Base-by-base conservation (phyloP, 2,888 invertebrate species). In the Nematopogon swammerdamellus region DNA sequence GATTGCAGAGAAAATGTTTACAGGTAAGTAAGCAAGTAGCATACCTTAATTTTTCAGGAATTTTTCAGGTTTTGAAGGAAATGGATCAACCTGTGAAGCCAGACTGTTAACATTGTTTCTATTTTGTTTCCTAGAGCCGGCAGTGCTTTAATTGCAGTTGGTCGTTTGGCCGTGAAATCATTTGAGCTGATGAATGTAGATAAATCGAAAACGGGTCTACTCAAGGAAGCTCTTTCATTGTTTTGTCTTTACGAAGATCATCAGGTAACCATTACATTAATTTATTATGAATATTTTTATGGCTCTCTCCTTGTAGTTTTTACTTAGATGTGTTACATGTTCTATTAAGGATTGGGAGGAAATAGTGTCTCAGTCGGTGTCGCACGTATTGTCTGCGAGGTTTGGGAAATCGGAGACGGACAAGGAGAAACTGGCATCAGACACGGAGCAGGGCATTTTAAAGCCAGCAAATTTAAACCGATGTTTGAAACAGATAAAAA, bases 271-370 rank as follows among this genome's bases (percentile, higher is more conserved):
- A 19, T 11, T 30, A 4, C n/a, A n/a, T n/a, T n/a, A n/a, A n/a
- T n/a, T n/a, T n/a, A n/a, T n/a, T n/a, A 48, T 42, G 8, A 25
- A 25, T 25, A 6, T 25, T 8, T 6, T 6, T n/a, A 43, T 18
- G 14, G 16, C 10, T 48, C 2, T 44, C 11, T 44, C 20, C 46
- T n/a, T n/a, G 1, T 36, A n/a, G n/a, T n/a, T n/a, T n/a, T n/a
- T n/a, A n/a, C n/a, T n/a, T n/a, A n/a, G n/a, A n/a, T n/a, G n/a
- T n/a, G n/a, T n/a, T n/a, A n/a, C n/a, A n/a, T n/a, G n/a, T n/a
- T n/a, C n/a, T n/a, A n/a, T n/a, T n/a, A n/a, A 91, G 91, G 88
- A 87, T 60, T 92, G 92, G 91, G 91, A 92, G 64, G 92, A 92
- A 66, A 79, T 85, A 2, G 83, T 86, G 1, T 86, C 89, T 56